A percentile compares a stretch with the other conserved stretches of the same genome.
These are phyloP conservation scores for Apus apus DNA, from an alignment of 2,113 vertebrate species.

Conservation along the genomic window DNA sequence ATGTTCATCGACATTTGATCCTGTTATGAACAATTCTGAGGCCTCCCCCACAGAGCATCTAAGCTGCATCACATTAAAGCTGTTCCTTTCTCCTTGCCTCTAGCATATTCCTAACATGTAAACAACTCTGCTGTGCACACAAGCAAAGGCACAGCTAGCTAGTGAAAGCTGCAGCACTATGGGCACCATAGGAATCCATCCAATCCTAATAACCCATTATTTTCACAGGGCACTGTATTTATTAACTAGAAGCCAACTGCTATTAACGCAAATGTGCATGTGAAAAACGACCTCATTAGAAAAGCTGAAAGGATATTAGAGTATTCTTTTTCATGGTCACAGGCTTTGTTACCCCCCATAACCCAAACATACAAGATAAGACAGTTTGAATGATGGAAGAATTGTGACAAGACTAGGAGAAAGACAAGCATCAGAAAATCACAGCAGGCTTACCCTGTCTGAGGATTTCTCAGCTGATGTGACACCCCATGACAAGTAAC, in stretches of 20 bases:
- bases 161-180: conserved; percentile 31
- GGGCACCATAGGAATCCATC: not conserved
- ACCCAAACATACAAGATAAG: not conserved
- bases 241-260: not conserved
- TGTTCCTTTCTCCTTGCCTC: conserved; percentile 67
- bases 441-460: not conserved
- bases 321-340: not conserved
- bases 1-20: conserved; percentile 26
- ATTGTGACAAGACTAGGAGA: not conserved
- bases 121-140: conserved; percentile 43
- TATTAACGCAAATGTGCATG: not conserved
- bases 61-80: conserved; percentile 40
- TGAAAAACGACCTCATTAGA: not conserved
- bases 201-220: not conserved
- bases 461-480: not conserved
- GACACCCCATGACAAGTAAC: not conserved
- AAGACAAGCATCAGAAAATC: conserved; percentile 8
- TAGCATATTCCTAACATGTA: conserved; percentile 54
- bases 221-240: conserved; percentile 26
- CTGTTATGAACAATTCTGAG: not conserved
- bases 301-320: not conserved
- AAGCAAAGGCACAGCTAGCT: conserved; percentile 25
- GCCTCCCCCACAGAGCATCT: conserved; percentile 47
- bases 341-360: not conserved
- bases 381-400: not conserved